phyloP scores from a whole-genome alignment of 2,113 vertebrate species.

The Indri indri region DNA sequence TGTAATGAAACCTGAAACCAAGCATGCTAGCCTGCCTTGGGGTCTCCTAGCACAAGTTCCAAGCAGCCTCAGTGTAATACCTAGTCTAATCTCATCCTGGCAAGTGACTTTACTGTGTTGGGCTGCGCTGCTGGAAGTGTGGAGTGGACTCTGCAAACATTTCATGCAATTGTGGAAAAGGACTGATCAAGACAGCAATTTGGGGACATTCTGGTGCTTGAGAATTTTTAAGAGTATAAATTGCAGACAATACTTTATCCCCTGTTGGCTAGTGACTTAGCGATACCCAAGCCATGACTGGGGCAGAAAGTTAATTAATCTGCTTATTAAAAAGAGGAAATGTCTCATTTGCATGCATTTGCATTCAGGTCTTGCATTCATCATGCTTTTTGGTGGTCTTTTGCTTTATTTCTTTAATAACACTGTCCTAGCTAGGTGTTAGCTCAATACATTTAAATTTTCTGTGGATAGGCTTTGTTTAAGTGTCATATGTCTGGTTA shows the following conservation, averaged over 20 bases:
- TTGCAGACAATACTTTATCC: slow-evolving; percentile 26
- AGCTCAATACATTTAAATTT: slow-evolving; percentile 57
- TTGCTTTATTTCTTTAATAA: neutral
- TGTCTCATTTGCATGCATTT: slow-evolving; percentile 79
- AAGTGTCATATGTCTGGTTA: slow-evolving; percentile 25
- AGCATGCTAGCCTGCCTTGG: slow-evolving; percentile 7
- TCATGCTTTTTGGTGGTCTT: slow-evolving; percentile 48
- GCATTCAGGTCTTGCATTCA: slow-evolving; percentile 51
- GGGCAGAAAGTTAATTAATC: slow-evolving; percentile 79
- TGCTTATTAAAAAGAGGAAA: slow-evolving; percentile 76
- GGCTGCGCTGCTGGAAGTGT: neutral
- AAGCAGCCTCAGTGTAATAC: neutral
- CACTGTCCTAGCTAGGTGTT: neutral
- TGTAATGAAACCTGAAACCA: slow-evolving; percentile 73
- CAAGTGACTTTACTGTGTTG: neutral
- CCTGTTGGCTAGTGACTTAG: slow-evolving; percentile 62
- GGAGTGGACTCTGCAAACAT: neutral
- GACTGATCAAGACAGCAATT: neutral
- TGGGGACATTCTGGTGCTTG: neutral
- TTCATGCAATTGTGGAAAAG: neutral
- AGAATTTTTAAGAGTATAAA: slow-evolving; percentile 30
- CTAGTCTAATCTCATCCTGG: slow-evolving; percentile 49
- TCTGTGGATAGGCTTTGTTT: slow-evolving; percentile 63
- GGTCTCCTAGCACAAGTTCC: slow-evolving; percentile 35
- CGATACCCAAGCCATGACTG: slow-evolving; percentile 62